Evolutionary conservation across 2,888 invertebrate genomes (phyloP).

Genomic region (Acronicta aceris): DNA sequence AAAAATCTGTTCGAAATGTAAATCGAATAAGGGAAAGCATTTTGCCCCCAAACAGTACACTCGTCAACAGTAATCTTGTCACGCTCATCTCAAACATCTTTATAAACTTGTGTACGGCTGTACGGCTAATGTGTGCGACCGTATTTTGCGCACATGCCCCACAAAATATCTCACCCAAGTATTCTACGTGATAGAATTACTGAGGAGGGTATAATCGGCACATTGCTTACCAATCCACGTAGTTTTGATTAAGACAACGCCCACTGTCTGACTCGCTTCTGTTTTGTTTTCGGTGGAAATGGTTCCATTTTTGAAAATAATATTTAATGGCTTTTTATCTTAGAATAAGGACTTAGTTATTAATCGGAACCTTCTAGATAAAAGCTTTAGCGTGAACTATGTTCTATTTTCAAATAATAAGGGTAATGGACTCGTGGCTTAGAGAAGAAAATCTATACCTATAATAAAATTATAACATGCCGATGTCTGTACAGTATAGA

Average conservation of each 20-base stretch:
- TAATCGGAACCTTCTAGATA: too few relatives aligned
- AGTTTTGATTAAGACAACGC: slow-evolving; percentile 29
- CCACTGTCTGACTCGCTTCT: slow-evolving; percentile 17
- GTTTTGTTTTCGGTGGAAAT: slow-evolving; percentile 31
- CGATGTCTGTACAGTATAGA: too few relatives aligned
- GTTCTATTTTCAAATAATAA: background rate
- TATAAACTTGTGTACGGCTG: slow-evolving; percentile 32
- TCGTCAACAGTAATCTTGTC: slow-evolving; percentile 16
- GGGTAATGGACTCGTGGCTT: too few relatives aligned
- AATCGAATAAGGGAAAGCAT: background rate
- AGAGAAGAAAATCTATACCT: too few relatives aligned
- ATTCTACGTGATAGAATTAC: slow-evolving; percentile 45
- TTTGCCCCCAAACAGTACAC: background rate
- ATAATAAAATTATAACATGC: too few relatives aligned
- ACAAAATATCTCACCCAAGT: slow-evolving; percentile 30
- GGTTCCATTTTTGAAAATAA: background rate
- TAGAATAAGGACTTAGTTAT: too few relatives aligned
- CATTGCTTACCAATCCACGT: slow-evolving; percentile 45
- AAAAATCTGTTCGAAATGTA: too few relatives aligned
- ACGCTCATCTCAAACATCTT: slow-evolving; percentile 17
- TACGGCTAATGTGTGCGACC: slow-evolving; percentile 17
- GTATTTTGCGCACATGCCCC: slow-evolving; percentile 17
- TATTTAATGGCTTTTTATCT: too few relatives aligned
- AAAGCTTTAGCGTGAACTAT: background rate
- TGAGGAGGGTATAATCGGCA: slow-evolving; percentile 24